Evolutionary conservation across 2,888 invertebrate species (phyloP).

Genomic region (Atherix ibis): DNA sequence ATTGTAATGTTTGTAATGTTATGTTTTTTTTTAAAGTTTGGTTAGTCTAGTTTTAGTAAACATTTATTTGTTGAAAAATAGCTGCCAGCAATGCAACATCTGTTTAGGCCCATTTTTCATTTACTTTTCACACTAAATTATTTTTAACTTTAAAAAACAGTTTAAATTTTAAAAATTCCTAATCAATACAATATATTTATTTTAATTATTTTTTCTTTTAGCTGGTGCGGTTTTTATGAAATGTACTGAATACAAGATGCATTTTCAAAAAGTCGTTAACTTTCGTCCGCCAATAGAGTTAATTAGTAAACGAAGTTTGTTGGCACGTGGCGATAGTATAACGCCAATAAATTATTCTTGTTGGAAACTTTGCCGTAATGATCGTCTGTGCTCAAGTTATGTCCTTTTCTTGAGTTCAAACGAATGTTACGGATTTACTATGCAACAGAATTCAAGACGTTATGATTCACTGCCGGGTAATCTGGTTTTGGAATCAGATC

Average conservation of each 20-base stretch:
- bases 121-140: too few relatives aligned
- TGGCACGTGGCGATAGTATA: conserved; percentile 13
- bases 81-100: too few relatives aligned
- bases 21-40: too few relatives aligned
- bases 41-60: too few relatives aligned
- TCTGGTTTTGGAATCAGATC: conserved; percentile 23
- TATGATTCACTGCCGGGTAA: conserved; percentile 20
- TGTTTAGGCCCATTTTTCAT: too few relatives aligned
- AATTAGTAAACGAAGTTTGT: conserved; percentile 20
- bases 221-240: conserved; percentile 20
- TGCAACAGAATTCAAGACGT: conserved; percentile 19
- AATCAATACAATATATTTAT: too few relatives aligned
- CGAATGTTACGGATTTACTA: conserved; percentile 27
- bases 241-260: conserved; percentile 29
- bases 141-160: too few relatives aligned
- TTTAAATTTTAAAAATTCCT: too few relatives aligned
- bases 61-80: too few relatives aligned
- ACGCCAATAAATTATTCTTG: conserved; percentile 20
- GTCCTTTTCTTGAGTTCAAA: conserved; percentile 25
- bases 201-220: conserved; percentile 6
- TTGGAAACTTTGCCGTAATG: conserved; percentile 24
- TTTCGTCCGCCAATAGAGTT: conserved; percentile 25
- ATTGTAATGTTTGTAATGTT: too few relatives aligned
- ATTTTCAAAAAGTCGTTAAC: conserved; percentile 30
- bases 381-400: conserved; percentile 28